Base-by-base conservation (phyloP, 2,113 vertebrate species). In the Phrynosoma platyrhinos region DNA sequence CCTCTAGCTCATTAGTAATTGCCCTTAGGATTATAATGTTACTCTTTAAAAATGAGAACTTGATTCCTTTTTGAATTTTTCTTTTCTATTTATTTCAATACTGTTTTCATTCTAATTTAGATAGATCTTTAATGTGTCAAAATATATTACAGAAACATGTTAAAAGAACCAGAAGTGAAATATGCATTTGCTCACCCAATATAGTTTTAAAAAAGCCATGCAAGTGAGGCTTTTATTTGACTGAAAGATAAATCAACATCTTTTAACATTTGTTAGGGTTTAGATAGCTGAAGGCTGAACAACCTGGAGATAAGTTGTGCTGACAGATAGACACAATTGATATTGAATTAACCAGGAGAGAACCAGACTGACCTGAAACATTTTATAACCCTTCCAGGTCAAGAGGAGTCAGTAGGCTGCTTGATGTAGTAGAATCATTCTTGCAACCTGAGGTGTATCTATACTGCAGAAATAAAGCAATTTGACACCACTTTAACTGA, bases 181-280 rank as follows among this genome's bases (percentile, higher is more conserved):
- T 87, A 88, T 94, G 93, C 92, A 93, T 91, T 94, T 94, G 91
- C 87, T 94, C 30, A 82, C 71, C 91, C 78, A 90, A 89, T 91
- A 66, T 55, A 55, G 2, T 21, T 4, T 36, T 47, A 79, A 88
- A 92, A 88, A 47, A 47, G 47, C 47, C 47, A 88, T 90, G 64
- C 79, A 94, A 90, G 88, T 93, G 91, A 93, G 92, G 82, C 78
- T 94, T 92, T 92, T 91, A 95, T 95, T 91, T 95, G 93, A 94
- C 91, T 95, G 87, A 87, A 89, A 92, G 91, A 91, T 92, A 87
- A 92, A 92, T 94, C 92, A 95, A 82, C n/a, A 80, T 20, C 2
- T 36, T 30, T 27, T 58, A 58, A 21, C 10, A 58, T 58, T 58
- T 36, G 21, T 64, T 36, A 5, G 18, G 9, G 14, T 9, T 32